phyloP scores from a whole-genome alignment of 2,888 invertebrate species.

The Hypomecis atomaria region DNA sequence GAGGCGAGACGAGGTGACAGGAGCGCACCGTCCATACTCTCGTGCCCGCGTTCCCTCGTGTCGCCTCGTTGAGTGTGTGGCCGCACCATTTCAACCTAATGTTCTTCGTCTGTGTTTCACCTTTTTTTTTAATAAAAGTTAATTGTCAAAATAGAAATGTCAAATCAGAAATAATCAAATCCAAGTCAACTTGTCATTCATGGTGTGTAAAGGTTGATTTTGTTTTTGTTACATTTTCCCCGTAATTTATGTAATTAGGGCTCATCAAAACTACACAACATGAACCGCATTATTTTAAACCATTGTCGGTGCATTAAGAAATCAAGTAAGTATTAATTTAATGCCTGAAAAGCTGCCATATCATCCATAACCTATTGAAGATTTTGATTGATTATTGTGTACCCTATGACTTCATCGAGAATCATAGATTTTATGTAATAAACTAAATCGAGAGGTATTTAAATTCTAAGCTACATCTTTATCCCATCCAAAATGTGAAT shows the following conservation, averaged over 20 bases:
- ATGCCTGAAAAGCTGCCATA: slow-evolving; percentile 3
- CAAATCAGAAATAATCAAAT: too few relatives aligned
- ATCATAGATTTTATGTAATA: slow-evolving; percentile 50
- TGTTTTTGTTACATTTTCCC: slow-evolving; percentile 74
- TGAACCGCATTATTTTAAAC: slow-evolving; percentile 76
- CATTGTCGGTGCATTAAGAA: slow-evolving; percentile 71
- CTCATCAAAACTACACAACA: slow-evolving; percentile 54
- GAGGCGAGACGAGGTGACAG: too few relatives aligned
- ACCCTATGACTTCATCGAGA: slow-evolving; percentile 56
- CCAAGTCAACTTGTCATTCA: slow-evolving; percentile 50
- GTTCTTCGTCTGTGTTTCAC: too few relatives aligned
- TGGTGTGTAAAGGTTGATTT: slow-evolving; percentile 79
- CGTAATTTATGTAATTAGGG: slow-evolving; percentile 55
- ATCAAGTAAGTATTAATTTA: slow-evolving; percentile 66
- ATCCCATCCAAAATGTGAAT: background rate
- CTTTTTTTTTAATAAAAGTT: too few relatives aligned
- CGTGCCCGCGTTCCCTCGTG: too few relatives aligned
- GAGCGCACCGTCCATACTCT: too few relatives aligned
- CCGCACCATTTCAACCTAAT: too few relatives aligned
- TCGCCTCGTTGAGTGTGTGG: too few relatives aligned
- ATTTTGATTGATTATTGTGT: slow-evolving; percentile 67
- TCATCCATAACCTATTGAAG: slow-evolving; percentile 58
- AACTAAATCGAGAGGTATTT: slow-evolving; percentile 23
- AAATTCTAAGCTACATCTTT: slow-evolving; percentile 4
- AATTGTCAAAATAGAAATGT: background rate